phyloP scores from a whole-genome alignment of 1,140 invertebrate species.

The Papilio xuthus region DNA sequence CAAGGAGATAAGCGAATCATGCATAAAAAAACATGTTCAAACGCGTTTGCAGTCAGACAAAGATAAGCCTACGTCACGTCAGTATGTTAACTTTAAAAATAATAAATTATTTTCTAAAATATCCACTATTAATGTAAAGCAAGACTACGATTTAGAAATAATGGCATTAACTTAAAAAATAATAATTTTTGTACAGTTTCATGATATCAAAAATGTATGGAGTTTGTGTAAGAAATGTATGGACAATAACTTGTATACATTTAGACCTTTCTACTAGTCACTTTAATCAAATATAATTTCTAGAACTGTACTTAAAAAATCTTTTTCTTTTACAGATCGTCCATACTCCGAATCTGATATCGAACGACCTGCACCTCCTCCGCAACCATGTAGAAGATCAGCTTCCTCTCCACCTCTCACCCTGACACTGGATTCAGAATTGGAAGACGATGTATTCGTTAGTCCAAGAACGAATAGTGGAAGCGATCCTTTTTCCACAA shows the following conservation, averaged over 20 bases:
- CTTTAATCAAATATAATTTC: too few relatives aligned
- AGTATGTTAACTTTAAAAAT: too few relatives aligned
- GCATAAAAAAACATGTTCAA: slow-evolving; percentile 6
- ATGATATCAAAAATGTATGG: not conserved
- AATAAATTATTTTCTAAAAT: too few relatives aligned
- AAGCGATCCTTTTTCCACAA: slow-evolving; percentile 68
- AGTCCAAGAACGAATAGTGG: slow-evolving; percentile 62
- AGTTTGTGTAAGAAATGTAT: too few relatives aligned
- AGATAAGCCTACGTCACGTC: not conserved
- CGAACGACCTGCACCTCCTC: slow-evolving; percentile 48
- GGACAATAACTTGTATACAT: too few relatives aligned
- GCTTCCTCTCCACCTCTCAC: slow-evolving; percentile 68
- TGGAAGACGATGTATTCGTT: slow-evolving; percentile 74
- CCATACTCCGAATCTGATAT: slow-evolving; percentile 73
- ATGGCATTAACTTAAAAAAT: too few relatives aligned
- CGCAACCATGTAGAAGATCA: slow-evolving; percentile 59
- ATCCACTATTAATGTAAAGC: too few relatives aligned
- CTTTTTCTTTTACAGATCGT: slow-evolving; percentile 63
- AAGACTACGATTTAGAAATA: too few relatives aligned
- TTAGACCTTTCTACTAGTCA: too few relatives aligned
- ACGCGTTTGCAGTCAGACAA: slow-evolving; percentile 4
- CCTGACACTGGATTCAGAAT: slow-evolving; percentile 63
- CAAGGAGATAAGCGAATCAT: not conserved
- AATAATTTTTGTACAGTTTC: too few relatives aligned
- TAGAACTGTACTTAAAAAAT: too few relatives aligned